Base-by-base conservation (phyloP, 2,113 vertebrate species). In the Elgaria multicarinata region DNA sequence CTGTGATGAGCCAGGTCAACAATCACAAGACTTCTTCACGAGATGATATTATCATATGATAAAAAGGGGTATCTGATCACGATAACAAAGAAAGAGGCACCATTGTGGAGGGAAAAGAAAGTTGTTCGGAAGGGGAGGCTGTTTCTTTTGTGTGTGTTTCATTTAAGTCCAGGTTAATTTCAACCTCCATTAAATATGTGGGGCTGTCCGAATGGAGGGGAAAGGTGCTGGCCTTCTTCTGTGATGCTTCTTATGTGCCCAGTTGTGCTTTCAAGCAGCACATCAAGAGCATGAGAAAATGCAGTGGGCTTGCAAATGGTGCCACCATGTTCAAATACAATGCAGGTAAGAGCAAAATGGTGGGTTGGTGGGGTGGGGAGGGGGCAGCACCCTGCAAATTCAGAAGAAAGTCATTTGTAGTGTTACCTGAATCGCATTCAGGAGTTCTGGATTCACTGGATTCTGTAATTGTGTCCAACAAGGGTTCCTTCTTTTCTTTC, bases 351-450 rank as follows among this genome's bases (percentile, higher is more conserved):
- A 3, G 46, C 31, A 84, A 26, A 22, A 18, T n/a, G n/a, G n/a
- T n/a, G n/a, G n/a, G n/a, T 8, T 39, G 24, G 53, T n/a, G n/a
- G 36, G 9, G 33, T 3, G 12, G 36, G 18, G 5, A 62, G 13
- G 18, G n/a, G 22, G 24, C 42, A 78, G 31, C 22, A 71, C 12
- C 22, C 7, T 36, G 2, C 13, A n/a, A 66, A 67, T 53, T 74
- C 33, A 77, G 22, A 71, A n/a, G 75, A 88, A n/a, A 89, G 22
- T 28, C 53, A 20, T 55, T 81, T 55, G 62, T 87, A n/a, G 28
- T 3, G 0, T 69, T 94, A 89, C 89, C 93, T 94, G 67, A 18
- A 22, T 7, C 24, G 0, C 66, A 64, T 22, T 6, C 22, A 81
- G 10, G 3, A 46, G 8, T 12, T 28, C 78, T 88, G 87, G 90